These are phyloP conservation scores for Passerculus sandwichensis DNA, from an alignment of 2,797 vertebrate genomes.

Conservation along the genomic window DNA sequence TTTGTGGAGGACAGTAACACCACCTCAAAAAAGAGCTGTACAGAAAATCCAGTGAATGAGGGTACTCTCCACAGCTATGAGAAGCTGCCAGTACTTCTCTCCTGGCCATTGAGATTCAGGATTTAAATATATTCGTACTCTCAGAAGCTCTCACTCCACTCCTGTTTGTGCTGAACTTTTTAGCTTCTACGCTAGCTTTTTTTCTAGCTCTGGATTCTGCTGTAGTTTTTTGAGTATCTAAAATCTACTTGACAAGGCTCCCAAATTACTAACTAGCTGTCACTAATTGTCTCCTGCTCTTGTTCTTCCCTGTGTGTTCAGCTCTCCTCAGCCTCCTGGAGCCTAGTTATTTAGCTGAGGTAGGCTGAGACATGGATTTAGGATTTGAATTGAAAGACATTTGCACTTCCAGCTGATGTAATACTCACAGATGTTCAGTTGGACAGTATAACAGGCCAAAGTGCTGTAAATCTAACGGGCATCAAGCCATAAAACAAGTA, in stretches of 20 bases:
- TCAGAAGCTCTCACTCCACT: background rate
- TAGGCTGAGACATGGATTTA: background rate
- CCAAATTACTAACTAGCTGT: background rate
- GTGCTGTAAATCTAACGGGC: background rate
- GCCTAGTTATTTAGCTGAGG: background rate
- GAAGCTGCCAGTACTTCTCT: background rate
- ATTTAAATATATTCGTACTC: background rate
- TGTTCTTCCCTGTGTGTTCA: background rate
- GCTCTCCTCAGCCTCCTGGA: background rate
- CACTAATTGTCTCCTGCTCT: background rate
- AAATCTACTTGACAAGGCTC: background rate
- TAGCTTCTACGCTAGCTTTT: background rate
- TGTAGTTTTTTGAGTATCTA: background rate
- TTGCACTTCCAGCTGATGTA: background rate
- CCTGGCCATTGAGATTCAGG: background rate
- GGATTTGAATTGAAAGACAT: background rate
- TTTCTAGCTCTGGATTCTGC: background rate
- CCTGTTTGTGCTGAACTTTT: background rate
- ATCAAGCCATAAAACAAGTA: background rate
- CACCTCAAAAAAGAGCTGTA: background rate
- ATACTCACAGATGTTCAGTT: background rate
- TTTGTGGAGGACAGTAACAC: background rate
- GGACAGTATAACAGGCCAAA: background rate
- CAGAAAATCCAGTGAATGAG: background rate
- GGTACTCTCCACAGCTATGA: background rate